Evolutionary conservation across 2,888 invertebrate genomes (phyloP).

Genomic region (Auanema freiburgensis): DNA sequence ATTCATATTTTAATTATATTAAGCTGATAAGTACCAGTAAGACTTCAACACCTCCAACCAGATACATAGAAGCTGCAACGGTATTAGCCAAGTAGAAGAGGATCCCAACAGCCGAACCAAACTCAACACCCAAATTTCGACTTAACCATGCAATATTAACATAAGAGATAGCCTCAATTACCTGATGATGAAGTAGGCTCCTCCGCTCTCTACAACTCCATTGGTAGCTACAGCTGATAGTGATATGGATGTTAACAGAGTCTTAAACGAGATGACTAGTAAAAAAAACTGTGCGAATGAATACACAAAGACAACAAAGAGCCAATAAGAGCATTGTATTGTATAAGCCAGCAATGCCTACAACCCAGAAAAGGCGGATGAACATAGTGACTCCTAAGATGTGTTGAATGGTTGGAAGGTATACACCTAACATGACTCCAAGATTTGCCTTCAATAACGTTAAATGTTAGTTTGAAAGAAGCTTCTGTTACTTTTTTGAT

Average conservation of each 20-base stretch:
- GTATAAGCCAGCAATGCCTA: slow-evolving; percentile 66
- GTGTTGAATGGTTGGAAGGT: slow-evolving; percentile 97
- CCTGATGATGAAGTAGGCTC: slow-evolving; percentile 99
- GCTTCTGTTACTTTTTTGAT: slow-evolving; percentile 47
- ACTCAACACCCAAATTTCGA: slow-evolving; percentile 85
- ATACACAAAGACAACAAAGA: slow-evolving; percentile 70
- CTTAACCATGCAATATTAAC: slow-evolving; percentile 67
- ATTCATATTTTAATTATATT: slow-evolving; percentile 1
- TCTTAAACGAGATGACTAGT: slow-evolving; percentile 58
- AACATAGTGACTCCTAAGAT: slow-evolving; percentile 99
- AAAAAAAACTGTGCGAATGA: background rate
- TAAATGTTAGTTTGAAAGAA: background rate
- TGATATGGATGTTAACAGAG: slow-evolving; percentile 77
- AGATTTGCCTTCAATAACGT: slow-evolving; percentile 76
- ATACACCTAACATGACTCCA: slow-evolving; percentile 97
- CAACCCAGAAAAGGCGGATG: slow-evolving; percentile 96
- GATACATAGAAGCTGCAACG: slow-evolving; percentile 97
- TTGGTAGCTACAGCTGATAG: slow-evolving; percentile 99
- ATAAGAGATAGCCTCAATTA: background rate
- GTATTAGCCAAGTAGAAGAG: slow-evolving; percentile 97
- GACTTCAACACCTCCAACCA: slow-evolving; percentile 76
- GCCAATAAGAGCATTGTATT: slow-evolving; percentile 85
- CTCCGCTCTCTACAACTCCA: slow-evolving; percentile 92
- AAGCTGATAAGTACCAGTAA: slow-evolving; percentile 59
- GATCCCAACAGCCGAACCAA: slow-evolving; percentile 98